Evolutionary conservation across 2,888 invertebrate species (phyloP).

Genomic region (Bellardia pandia): DNA sequence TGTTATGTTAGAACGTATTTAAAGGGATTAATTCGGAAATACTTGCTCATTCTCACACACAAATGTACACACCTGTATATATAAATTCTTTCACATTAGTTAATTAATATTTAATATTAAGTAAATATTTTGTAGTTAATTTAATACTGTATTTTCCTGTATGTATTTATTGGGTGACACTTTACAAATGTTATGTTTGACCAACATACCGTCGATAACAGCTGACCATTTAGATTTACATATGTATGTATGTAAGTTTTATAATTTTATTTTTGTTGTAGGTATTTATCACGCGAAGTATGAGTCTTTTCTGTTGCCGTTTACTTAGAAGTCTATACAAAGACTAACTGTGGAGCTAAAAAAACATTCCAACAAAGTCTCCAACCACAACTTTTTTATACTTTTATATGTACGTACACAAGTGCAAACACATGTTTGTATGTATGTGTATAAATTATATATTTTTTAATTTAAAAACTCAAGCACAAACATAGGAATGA

Average conservation of each 20-base stretch:
- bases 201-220: slow-evolving; percentile 58
- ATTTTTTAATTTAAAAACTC: slow-evolving; percentile 34
- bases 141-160: slow-evolving; percentile 3
- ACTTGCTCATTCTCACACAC: too few relatives aligned
- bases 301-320: slow-evolving; percentile 74
- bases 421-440: too few relatives aligned
- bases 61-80: too few relatives aligned
- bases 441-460: background rate
- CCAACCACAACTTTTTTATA: slow-evolving; percentile 59
- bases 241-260: slow-evolving; percentile 17
- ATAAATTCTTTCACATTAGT: too few relatives aligned
- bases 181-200: slow-evolving; percentile 25
- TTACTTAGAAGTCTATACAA: slow-evolving; percentile 79
- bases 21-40: too few relatives aligned
- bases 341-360: slow-evolving; percentile 75
- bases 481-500: slow-evolving; percentile 18
- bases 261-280: slow-evolving; percentile 24
- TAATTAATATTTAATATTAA: background rate
- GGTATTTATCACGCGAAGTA: slow-evolving; percentile 55
- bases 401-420: background rate
- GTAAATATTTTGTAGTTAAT: background rate
- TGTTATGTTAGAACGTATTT: too few relatives aligned
- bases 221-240: slow-evolving; percentile 60
- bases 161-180: slow-evolving; percentile 29
- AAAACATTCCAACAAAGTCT: slow-evolving; percentile 67